Conservation (phyloP, 2,888 invertebrate genomes). For the Eretmocerus hayati region DNA sequence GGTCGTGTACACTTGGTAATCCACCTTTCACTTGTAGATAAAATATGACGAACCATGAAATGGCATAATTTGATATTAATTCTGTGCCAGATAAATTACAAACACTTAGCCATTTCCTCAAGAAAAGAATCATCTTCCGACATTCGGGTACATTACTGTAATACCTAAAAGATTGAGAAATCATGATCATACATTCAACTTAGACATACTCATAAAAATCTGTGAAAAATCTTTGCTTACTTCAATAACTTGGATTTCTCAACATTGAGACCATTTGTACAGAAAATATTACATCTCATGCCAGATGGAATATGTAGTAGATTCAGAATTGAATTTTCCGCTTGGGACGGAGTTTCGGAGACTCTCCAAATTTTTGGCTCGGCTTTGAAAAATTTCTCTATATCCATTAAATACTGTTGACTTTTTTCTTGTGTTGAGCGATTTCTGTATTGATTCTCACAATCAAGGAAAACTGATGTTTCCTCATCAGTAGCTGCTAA, state of each 20-base stretch:
- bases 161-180: conserved; percentile 5
- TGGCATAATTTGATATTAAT: conserved; percentile 2
- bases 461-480: conserved; percentile 38
- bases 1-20: conserved; percentile 3
- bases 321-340: conserved; percentile 57
- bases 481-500: conserved; percentile 43
- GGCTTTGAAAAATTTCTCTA: conserved; percentile 20
- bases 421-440: conserved; percentile 5
- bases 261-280: conserved; percentile 54
- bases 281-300: conserved; percentile 57
- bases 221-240: conserved; percentile 37
- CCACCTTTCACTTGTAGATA: conserved; percentile 5
- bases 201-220: not conserved
- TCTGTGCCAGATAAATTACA: conserved; percentile 3
- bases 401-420: conserved; percentile 7
- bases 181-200: not conserved
- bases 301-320: conserved; percentile 46
- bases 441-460: conserved; percentile 25
- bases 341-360: conserved; percentile 43
- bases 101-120: conserved; percentile 4
- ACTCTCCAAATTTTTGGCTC: conserved; percentile 31
- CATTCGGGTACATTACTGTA: not conserved
- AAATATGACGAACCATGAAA: conserved; percentile 9
- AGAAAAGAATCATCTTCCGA: conserved; percentile 3
- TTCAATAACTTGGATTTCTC: conserved; percentile 52